These are phyloP conservation scores for Neoascia interrupta DNA, from an alignment of 2,888 invertebrate species.

Conservation along the genomic window DNA sequence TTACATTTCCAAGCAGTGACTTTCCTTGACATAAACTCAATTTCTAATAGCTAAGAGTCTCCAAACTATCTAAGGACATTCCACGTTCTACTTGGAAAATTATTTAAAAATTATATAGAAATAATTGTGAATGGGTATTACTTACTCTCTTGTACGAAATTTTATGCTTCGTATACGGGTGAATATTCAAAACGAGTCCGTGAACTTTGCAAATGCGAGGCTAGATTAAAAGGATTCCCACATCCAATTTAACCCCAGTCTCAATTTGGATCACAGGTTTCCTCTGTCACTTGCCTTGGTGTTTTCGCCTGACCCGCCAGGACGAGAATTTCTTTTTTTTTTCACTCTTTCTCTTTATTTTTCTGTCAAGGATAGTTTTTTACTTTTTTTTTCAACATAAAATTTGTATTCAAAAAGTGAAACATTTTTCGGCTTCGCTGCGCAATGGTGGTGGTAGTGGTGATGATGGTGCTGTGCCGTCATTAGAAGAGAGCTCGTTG, in stretches of 20 bases:
- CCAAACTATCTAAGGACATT: no score
- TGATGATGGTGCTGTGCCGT: slow-evolving; percentile 24
- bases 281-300: slow-evolving; percentile 49
- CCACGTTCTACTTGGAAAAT: no score
- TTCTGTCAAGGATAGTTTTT: not conserved
- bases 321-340: slow-evolving; percentile 29
- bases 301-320: slow-evolving; percentile 30
- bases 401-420: slow-evolving; percentile 69
- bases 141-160: slow-evolving; percentile 51
- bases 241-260: slow-evolving; percentile 63
- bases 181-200: slow-evolving; percentile 61
- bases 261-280: slow-evolving; percentile 51
- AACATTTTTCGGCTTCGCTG: slow-evolving; percentile 63
- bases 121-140: no score
- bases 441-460: slow-evolving; percentile 33
- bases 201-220: slow-evolving; percentile 63
- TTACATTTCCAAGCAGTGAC: no score
- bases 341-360: not conserved
- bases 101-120: no score
- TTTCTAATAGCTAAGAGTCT: no score
- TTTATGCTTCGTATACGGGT: slow-evolving; percentile 50
- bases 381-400: slow-evolving; percentile 6
- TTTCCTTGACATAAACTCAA: no score
- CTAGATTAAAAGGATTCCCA: slow-evolving; percentile 61
- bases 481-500: slow-evolving; percentile 57